These are phyloP conservation scores for Pterostichus niger DNA, from an alignment of 2,888 invertebrate species.

Conservation along the genomic window DNA sequence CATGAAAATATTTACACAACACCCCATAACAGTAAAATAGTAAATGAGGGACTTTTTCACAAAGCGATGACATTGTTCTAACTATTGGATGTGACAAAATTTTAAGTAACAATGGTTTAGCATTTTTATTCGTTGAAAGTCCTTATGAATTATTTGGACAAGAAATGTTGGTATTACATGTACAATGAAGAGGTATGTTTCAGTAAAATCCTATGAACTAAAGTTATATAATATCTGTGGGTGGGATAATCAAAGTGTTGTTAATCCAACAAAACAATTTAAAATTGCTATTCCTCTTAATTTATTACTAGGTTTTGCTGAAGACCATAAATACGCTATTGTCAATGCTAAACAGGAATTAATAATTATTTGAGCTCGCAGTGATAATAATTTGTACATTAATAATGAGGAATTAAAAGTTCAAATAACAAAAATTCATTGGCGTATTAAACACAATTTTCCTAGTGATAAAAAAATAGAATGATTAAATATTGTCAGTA, in stretches of 20 bases:
- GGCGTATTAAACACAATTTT: conserved; percentile 41
- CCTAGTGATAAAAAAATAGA: conserved; percentile 31
- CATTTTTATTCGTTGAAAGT: conserved; percentile 30
- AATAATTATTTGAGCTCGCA: conserved; percentile 23
- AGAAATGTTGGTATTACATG: conserved; percentile 33
- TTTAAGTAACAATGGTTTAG: conserved; percentile 12
- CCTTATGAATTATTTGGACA: conserved; percentile 6
- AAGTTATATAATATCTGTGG: conserved; percentile 9
- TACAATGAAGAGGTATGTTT: conserved; percentile 11
- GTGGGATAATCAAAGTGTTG: conserved; percentile 1
- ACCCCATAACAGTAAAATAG: conserved; percentile 28
- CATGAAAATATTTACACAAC: conserved; percentile 38
- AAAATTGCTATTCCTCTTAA: conserved; percentile 10
- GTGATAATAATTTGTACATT: conserved; percentile 46
- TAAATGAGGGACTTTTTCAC: conserved; percentile 38
- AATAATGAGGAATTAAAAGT: conserved; percentile 37
- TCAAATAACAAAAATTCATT: no score
- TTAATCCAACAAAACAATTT: conserved; percentile 1
- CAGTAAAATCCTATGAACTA: conserved; percentile 6
- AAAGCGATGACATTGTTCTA: neutral
- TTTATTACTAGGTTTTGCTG: conserved; percentile 37
- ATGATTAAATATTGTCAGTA: conserved; percentile 41
- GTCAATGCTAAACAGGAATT: conserved; percentile 50
- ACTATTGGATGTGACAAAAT: neutral
- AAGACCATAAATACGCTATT: conserved; percentile 41